Evolutionary conservation across 2,797 vertebrate genomes (phyloP), one percentile per base, ranked within the genome.

Genomic region (Poecilia velifera): DNA sequence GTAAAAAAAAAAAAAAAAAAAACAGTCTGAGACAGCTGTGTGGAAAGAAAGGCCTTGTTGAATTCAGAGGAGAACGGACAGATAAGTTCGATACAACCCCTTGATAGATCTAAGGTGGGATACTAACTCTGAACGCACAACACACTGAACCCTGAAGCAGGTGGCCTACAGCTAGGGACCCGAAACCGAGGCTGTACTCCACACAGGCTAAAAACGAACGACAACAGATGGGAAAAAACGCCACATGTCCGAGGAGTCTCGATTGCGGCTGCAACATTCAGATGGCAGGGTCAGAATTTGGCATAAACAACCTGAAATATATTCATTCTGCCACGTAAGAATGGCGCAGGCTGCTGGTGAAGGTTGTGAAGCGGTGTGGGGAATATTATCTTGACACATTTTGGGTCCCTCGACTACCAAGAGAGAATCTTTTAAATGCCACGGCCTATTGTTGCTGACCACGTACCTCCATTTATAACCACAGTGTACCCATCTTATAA

Each of bases 1-100:
- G 18, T 31, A 31, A 31, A 31, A 31, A 31, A 80, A 83, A 87
- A 84, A 66, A 34, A 14, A 34, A 34, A 20, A 64, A 18, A 64
- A 1, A 36, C 34, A 66, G 7, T 39, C 18, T 18, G 7, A 66
- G 57, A 34, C 28, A 31, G 55, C 28, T 28, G n/a, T 28, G 31
- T 62, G 59, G 22, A 62, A 18, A 25, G 59, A 62, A 62, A 62
- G 13, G 59, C 28, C 5, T 62, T 34, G 31, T 62, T 16, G 59
- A 34, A 34, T 13, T 34, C 34, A 66, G 62, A 36, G 31, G 31
- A 36, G 34, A 66, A 66, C 0, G 4, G 39, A 22, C 20, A 68
- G 9, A 25, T 13, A 8, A 41, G 22, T 25, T 68, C 41, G 18
- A 66, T 1, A 39, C 18, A 36, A 41, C 64, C 8, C 3, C 36